A percentile compares a stretch with the other conserved stretches of the same genome.
Evolutionary conservation across 53 echinoderm and acorn worm genomes (phyloP).

Genomic region (Henricia sp.): DNA sequence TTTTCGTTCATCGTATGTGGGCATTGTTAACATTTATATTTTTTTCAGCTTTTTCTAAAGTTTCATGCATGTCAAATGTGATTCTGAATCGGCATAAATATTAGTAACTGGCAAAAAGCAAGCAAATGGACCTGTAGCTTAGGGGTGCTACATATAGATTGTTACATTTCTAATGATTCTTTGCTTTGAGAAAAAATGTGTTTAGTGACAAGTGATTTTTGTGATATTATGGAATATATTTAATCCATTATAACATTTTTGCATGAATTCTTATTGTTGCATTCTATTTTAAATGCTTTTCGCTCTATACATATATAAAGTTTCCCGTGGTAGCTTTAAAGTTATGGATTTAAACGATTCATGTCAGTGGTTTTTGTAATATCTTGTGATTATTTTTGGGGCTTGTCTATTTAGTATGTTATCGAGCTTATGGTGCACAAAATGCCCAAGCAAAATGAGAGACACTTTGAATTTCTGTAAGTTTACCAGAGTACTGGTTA

Average conservation of each 20-base stretch:
- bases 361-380: conserved; percentile 54
- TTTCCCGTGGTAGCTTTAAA: conserved; percentile 38
- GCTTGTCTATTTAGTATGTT: conserved; percentile 38
- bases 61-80: conserved; percentile 21
- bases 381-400: conserved; percentile 59
- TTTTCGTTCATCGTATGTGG: conserved; percentile 46
- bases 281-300: conserved; percentile 62
- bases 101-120: conserved; percentile 1
- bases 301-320: conserved; percentile 45
- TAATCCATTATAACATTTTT: conserved; percentile 62
- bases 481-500: conserved; percentile 14
- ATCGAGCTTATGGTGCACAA: conserved; percentile 41
- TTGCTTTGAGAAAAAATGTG: conserved; percentile 57
- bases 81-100: conserved; percentile 35
- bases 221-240: conserved; percentile 56
- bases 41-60: conserved; percentile 37
- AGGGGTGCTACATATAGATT: conserved; percentile 59
- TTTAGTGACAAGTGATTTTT: conserved; percentile 62
- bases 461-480: conserved; percentile 23
- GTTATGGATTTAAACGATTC: conserved; percentile 57
- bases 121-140: conserved; percentile 16
- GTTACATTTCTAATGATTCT: conserved; percentile 52
- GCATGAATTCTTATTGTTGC: conserved; percentile 63
- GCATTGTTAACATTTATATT: conserved; percentile 16
- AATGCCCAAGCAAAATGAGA: conserved; percentile 2